Evolutionary conservation across 2,888 invertebrate genomes (phyloP).

Genomic region (Eueremaeus valkanovi): DNA sequence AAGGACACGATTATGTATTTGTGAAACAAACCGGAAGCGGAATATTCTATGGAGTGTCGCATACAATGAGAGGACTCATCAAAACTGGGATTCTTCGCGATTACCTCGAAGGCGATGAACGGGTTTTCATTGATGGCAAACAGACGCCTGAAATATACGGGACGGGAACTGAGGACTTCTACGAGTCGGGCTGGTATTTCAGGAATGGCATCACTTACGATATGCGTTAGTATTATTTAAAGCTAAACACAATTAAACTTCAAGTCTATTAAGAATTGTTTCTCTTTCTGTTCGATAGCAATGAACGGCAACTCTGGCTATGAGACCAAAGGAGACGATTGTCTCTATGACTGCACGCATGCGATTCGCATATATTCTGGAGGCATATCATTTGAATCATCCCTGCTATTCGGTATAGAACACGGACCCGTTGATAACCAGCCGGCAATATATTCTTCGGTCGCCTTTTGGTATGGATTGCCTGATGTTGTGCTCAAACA

Average conservation of each 20-base stretch:
- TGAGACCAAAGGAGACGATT: background rate
- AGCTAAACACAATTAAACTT: background rate
- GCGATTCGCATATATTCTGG: background rate
- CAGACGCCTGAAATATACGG: background rate
- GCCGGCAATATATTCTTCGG: background rate
- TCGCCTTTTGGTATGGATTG: background rate
- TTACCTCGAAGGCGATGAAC: background rate
- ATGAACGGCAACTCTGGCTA: background rate
- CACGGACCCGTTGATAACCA: background rate
- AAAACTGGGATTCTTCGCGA: background rate
- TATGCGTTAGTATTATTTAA: background rate
- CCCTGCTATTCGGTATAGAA: background rate
- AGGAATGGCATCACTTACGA: background rate
- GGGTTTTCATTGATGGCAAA: background rate
- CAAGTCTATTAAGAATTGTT: too few species aligned
- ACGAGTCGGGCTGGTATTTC: constrained; percentile 9
- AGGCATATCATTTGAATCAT: background rate
- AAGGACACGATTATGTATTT: background rate
- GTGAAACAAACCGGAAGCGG: background rate
- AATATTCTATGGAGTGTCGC: background rate
- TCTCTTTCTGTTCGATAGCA: background rate
- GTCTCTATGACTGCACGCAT: background rate
- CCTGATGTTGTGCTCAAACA: background rate
- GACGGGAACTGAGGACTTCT: background rate
- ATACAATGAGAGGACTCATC: background rate